Base-by-base conservation (phyloP, 2,888 invertebrate genomes). In the Drosophila quasianomalipes region DNA sequence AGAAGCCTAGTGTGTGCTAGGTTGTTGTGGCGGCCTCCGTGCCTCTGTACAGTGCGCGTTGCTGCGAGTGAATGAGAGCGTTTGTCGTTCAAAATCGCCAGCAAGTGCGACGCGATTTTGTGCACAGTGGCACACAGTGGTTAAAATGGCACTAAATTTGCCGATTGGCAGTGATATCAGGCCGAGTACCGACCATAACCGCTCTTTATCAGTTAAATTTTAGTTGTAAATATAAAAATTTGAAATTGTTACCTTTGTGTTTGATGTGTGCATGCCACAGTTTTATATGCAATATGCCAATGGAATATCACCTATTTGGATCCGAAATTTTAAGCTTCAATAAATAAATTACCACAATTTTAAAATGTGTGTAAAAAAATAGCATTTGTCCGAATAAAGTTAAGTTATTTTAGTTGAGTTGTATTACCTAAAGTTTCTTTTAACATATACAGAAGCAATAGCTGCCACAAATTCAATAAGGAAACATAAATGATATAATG, bases 51-150 rank as follows among this genome's bases (percentile, higher is more conserved):
- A 59, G 70, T 33, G 52, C 61, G 70, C 76, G 80, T 65, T 76
- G 31, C 68, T 37, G 57, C 52, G 61, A 65, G 64, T 47, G 76
- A 79, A 79, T 80, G 81, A 71, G 71, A 66, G 63, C 44, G 49
- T 22, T 30, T 61, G 37, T 14, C 61, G 33, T 28, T 57, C 49
- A 49, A 28, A 61, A 60, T 68, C 35, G 57, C 37, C 53, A 74
- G 49, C 65, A 41, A 62, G 7, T 67, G 59, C 41, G 68, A 69
- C 57, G 53, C 55, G 52, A 39, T 37, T 28, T 39, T 52, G 54
- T 52, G 54, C 47, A 73, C 72, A 63, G 72, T 72, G 72, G 74
- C 22, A 55, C 72, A 63, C 33, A 55, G 54, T 54, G 26, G 22
- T 55, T 14, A 14, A 14, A 52, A 60, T 44, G 9, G 12, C 22